Evolutionary conservation across 2,888 invertebrate genomes (phyloP), one percentile per base, ranked within the genome.

Genomic region (Urechis unicinctus): DNA sequence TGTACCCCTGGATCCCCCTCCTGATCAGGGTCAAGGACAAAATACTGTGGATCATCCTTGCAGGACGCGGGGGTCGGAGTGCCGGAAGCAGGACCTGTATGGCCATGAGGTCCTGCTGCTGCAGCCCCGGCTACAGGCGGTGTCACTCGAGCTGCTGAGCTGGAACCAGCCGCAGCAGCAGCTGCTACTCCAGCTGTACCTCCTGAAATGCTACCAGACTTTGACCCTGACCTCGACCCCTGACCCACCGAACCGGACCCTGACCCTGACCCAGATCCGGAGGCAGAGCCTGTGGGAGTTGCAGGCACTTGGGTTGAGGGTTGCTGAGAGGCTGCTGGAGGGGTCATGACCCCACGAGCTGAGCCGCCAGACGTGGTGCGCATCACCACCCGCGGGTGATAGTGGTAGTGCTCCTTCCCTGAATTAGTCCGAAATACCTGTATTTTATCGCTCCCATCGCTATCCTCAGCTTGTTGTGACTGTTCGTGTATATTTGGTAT

Each of bases 1-100:
- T 30, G 45, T 50, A 46, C 44, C 31, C 50, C 29, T 50, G 50
- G 22, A 44, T 45, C 50, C 22, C 44, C 25, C 24, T 45, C 41
- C 30, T 56, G 52, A 22, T 53, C 58, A 4, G 58, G 52, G 30
- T 59, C 59, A 6, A 59, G 56, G 9, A 59, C 53, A 45, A 59
- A 59, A 36, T 59, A 59, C 41, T 58, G 60, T 26, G 56, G 54
- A 31, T 54, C 45, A 42, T 53, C 53, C 26, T 57, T 55, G 1
- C 29, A 43, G 4, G 25, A 9, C n/a, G 31, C 29, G n/a, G 30
- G 17, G 45, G 45, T 17, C 44, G n/a, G 1, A 25, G 22, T 21
- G 13, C 28, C 36, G 9, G 9, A 13, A 9, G 49, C 9, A 31
- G 22, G 31, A 13, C 22, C 9, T 25, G 44, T 45, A 5, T 24